Percentiles rank a stretch among this genome's conserved stretches.
These are phyloP conservation scores for Capitulum mitella DNA, from an alignment of 2,888 invertebrate genomes.

Conservation along the genomic window DNA sequence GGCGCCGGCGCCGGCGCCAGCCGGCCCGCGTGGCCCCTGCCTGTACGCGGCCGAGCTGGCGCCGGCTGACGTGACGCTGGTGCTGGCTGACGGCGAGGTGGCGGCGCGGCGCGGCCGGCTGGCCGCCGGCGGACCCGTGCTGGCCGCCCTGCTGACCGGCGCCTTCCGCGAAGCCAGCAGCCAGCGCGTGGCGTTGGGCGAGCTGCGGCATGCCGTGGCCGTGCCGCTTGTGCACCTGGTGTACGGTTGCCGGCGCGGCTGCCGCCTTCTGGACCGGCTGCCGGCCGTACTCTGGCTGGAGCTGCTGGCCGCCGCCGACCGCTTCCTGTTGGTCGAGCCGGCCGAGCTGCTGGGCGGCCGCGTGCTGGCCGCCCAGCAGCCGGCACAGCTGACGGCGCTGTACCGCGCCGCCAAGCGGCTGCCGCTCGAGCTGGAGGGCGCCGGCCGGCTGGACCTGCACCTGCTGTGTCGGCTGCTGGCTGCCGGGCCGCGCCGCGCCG, in stretches of 20 bases:
- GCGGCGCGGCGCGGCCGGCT: background rate
- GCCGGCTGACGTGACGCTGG: background rate
- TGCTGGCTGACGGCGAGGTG: constrained; percentile 13
- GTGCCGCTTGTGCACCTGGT: constrained; percentile 4
- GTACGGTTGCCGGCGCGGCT: background rate
- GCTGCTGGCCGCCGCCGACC: constrained; percentile 17
- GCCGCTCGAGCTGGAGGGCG: background rate
- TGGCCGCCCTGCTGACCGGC: constrained; percentile 25
- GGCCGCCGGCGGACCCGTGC: constrained; percentile 14
- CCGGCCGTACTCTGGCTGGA: background rate
- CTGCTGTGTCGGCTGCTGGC: constrained; percentile 18
- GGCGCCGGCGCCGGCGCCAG: background rate
- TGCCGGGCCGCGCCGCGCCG: background rate
- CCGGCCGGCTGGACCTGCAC: background rate
- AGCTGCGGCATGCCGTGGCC: background rate
- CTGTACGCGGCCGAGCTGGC: background rate
- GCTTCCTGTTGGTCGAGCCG: constrained; percentile 3
- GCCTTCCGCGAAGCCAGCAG: background rate
- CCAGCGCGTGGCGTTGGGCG: background rate
- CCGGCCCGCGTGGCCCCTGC: background rate
- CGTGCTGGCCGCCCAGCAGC: background rate
- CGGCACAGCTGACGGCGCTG: background rate
- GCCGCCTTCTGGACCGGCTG: background rate
- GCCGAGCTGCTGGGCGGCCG: background rate
- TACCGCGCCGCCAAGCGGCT: background rate